Evolutionary conservation across 2,888 invertebrate genomes (phyloP).

Genomic region (Fragum whitleyi): DNA sequence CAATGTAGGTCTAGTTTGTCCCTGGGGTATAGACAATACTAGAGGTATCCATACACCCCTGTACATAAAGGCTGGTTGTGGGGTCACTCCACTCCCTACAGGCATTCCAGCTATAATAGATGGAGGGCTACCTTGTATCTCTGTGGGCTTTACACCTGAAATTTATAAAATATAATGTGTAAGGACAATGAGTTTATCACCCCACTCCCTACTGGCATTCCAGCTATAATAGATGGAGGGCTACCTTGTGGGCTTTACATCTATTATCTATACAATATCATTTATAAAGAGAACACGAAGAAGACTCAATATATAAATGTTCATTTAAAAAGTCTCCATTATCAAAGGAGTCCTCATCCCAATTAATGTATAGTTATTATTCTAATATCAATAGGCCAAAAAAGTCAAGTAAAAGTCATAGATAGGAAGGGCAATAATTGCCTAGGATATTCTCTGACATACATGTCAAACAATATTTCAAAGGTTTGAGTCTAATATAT

Average conservation of each 20-base stretch:
- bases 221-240: constrained; percentile 88
- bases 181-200: too few species aligned
- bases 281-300: too few species aligned
- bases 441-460: too few species aligned
- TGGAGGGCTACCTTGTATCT: constrained; percentile 88
- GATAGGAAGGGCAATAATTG: too few species aligned
- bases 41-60: constrained; percentile 96
- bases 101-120: constrained; percentile 89
- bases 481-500: too few species aligned
- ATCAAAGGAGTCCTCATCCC: too few species aligned
- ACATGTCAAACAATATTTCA: too few species aligned
- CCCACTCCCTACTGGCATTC: constrained; percentile 91
- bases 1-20: constrained; percentile 96
- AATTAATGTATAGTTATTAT: too few species aligned
- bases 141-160: constrained; percentile 72
- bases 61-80: constrained; percentile 96
- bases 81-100: constrained; percentile 91
- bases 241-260: constrained; percentile 86
- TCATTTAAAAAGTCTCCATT: not conserved
- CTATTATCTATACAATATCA: not conserved
- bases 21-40: constrained; percentile 93
- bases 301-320: not conserved
- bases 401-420: too few species aligned
- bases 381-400: too few species aligned
- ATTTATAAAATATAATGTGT: not conserved